Evolutionary conservation across 2,113 vertebrate genomes (phyloP).

Genomic region (Cyanoderma ruficeps): DNA sequence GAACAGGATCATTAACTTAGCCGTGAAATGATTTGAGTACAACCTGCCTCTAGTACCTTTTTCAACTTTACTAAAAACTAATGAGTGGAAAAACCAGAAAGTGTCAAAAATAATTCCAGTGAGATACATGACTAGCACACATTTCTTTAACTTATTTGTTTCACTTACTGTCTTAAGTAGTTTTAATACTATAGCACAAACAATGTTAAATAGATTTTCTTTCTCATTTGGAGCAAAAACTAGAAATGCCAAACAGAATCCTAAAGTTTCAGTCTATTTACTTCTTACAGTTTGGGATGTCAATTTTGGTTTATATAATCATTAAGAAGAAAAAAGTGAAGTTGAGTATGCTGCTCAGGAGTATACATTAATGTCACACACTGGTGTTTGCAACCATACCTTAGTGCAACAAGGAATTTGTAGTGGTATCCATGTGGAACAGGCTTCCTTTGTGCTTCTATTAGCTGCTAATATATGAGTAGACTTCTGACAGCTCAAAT

Average conservation of each 20-base stretch:
- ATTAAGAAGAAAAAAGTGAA: not conserved
- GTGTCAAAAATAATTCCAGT: not conserved
- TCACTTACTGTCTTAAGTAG: slow-evolving; percentile 17
- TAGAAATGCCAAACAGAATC: slow-evolving; percentile 20
- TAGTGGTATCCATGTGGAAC: not conserved
- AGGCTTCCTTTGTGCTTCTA: not conserved
- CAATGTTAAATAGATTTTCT: slow-evolving; percentile 2
- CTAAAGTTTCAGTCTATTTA: slow-evolving; percentile 5
- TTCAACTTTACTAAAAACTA: not conserved
- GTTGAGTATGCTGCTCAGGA: not conserved
- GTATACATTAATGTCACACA: not conserved
- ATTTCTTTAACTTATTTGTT: slow-evolving; percentile 13
- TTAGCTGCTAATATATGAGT: not conserved
- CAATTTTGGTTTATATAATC: not conserved
- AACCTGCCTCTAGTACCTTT: not conserved
- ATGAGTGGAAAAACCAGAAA: slow-evolving; percentile 7
- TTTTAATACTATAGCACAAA: not conserved
- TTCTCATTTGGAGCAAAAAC: slow-evolving; percentile 17
- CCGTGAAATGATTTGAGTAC: not conserved
- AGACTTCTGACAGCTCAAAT: not conserved
- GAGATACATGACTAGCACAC: not conserved
- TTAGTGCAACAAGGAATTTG: not conserved
- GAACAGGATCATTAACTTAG: not conserved
- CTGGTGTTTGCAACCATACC: not conserved
- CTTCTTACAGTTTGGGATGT: not conserved